Evolutionary conservation across 2,797 vertebrate species (phyloP).

Genomic region (Darevskia nairensis): DNA sequence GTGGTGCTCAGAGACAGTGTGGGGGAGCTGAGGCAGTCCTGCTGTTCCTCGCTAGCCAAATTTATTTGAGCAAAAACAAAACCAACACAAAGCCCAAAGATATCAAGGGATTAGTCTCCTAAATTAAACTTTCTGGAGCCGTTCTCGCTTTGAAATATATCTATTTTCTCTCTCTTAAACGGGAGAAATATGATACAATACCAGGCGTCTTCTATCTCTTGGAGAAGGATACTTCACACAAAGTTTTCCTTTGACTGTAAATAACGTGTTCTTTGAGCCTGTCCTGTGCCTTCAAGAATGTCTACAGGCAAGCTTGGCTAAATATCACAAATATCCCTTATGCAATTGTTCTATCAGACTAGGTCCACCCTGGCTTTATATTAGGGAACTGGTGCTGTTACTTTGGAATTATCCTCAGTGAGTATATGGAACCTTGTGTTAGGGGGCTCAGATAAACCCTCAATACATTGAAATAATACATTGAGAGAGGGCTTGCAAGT

Average conservation of each 20-base stretch:
- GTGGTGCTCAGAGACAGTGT: background rate
- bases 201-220: slow-evolving; percentile 15
- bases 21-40: slow-evolving; percentile 37
- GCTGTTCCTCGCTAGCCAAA: slow-evolving; percentile 48
- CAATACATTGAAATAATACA: too few relatives aligned
- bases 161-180: slow-evolving; percentile 22
- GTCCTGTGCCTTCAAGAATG: background rate
- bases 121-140: slow-evolving; percentile 49
- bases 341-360: background rate
- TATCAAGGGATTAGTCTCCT: slow-evolving; percentile 62
- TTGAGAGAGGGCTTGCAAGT: too few relatives aligned
- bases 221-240: slow-evolving; percentile 22
- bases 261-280: background rate
- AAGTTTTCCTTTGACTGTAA: slow-evolving; percentile 28
- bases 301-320: background rate
- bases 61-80: slow-evolving; percentile 63
- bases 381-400: background rate
- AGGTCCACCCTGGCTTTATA: background rate
- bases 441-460: too few relatives aligned
- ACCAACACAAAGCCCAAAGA: slow-evolving; percentile 54
- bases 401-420: background rate
- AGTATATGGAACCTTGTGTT: too few relatives aligned
- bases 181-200: slow-evolving; percentile 32
- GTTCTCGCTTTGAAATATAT: slow-evolving; percentile 36
- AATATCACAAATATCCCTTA: background rate